A percentile compares a stretch with the other conserved stretches of the same genome.
Conservation (phyloP, 2,888 invertebrate species). For the Spatulosminthurus flaviceps region DNA sequence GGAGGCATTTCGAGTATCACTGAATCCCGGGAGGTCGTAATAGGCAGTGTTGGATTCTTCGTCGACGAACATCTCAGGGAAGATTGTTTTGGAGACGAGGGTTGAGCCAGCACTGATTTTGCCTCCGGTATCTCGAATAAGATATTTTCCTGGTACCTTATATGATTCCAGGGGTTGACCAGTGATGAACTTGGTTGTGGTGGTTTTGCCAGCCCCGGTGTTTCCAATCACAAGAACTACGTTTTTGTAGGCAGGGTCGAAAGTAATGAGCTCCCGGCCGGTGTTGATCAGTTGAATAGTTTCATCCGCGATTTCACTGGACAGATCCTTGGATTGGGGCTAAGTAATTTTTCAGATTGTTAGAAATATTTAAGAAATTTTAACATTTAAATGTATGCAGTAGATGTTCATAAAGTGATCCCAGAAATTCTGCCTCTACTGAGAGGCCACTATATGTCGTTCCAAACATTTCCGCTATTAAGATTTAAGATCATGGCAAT, state of each 20-base stretch:
- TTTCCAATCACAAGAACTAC: slow-evolving; percentile 5
- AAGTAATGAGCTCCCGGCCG: too few relatives aligned
- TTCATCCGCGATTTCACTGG: too few relatives aligned
- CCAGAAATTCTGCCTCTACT: too few relatives aligned
- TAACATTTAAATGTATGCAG: too few relatives aligned
- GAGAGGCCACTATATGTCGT: too few relatives aligned
- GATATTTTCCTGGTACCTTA: background rate
- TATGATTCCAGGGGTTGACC: background rate
- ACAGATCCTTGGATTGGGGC: too few relatives aligned
- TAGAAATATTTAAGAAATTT: too few relatives aligned
- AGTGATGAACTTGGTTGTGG: slow-evolving; percentile 1
- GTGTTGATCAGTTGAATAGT: too few relatives aligned
- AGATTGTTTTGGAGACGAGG: slow-evolving; percentile 30
- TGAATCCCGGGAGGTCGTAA: slow-evolving; percentile 33
- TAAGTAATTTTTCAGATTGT: too few relatives aligned
- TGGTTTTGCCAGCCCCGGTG: slow-evolving; percentile 20
- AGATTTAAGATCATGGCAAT: too few relatives aligned
- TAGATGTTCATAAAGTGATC: too few relatives aligned
- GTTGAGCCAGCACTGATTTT: slow-evolving; percentile 23
- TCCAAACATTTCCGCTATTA: too few relatives aligned
- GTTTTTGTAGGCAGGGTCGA: background rate
- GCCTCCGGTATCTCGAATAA: slow-evolving; percentile 16
- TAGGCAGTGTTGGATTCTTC: background rate
- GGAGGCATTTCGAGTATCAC: slow-evolving; percentile 13
- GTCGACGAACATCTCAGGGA: slow-evolving; percentile 13